Base-by-base conservation (phyloP, 2,888 invertebrate genomes). In the Ophion slaviceki region DNA sequence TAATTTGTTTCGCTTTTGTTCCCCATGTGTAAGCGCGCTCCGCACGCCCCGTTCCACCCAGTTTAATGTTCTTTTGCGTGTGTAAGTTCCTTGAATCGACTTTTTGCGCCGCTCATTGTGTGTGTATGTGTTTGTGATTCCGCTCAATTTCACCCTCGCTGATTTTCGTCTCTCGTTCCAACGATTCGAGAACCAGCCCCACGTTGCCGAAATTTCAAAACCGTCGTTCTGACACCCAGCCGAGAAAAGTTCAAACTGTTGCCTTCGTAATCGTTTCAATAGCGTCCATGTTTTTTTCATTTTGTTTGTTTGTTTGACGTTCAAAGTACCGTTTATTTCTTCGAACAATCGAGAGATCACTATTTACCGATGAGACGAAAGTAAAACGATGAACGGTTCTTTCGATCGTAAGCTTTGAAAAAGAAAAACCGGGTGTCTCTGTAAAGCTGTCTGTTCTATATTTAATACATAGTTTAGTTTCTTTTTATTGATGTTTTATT, bases 1-100 rank as follows among this genome's bases (percentile, higher is more conserved):
- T 72, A 45, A 62, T 83, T 81, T 59, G 11, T 75, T 61, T 67
- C 24, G 32, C 71, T 59, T 86, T 86, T 86, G 86, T 86, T 83
- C 83, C 86, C 86, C 82, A 72, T 85, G 72, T 36, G 59, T 68
- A 79, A 76, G 77, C 82, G 82, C 80, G 79, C 76, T 45, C n/a
- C 36, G 59, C 78, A 71, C 82, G 75, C 79, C 70, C 68, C 66
- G 28, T 57, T 66, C 80, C 79, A 64, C 81, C 68, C 72, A 72
- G 45, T 72, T 72, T 66, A 14, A 11, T 75, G 70, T 67, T 70
- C 20, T 57, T n/a, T 74, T 70, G 47, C 32, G 24, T 70, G n/a
- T 10, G 11, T 28, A n/a, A 62, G 24, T 61, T 57, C 36, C 53
- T 53, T 28, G 76, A 7, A 17, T 59, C n/a, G 11, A 7, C 36